A percentile compares a stretch with the other conserved stretches of the same genome.
Evolutionary conservation across 2,888 invertebrate species (phyloP).

Genomic region (Cosmopolites sordidus): DNA sequence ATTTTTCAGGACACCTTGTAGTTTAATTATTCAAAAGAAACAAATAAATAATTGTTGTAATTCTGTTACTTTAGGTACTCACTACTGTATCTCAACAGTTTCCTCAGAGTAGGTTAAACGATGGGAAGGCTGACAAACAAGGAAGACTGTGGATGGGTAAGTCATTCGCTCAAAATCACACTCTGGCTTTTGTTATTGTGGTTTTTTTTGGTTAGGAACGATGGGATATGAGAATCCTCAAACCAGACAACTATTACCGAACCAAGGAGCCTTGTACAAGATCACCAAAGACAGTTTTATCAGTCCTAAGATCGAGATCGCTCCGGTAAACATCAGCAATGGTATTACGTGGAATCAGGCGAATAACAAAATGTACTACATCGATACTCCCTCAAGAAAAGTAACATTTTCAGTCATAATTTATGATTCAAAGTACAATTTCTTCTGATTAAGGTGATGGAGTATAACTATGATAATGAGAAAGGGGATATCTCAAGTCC

Average conservation of each 20-base stretch:
- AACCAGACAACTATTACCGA: slow-evolving; percentile 43
- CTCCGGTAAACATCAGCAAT: slow-evolving; percentile 66
- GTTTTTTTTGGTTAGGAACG: slow-evolving; percentile 51
- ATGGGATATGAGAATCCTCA: slow-evolving; percentile 57
- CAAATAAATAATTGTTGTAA: too few species aligned
- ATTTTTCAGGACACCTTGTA: too few species aligned
- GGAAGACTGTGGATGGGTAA: slow-evolving; percentile 58
- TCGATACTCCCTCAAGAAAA: slow-evolving; percentile 61
- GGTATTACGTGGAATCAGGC: slow-evolving; percentile 73
- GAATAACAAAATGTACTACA: slow-evolving; percentile 70
- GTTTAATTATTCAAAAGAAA: too few species aligned
- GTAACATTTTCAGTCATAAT: too few species aligned
- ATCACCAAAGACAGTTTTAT: slow-evolving; percentile 46
- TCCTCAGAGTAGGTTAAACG: slow-evolving; percentile 54
- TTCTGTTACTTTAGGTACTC: slow-evolving; percentile 38
- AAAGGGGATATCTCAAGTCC: slow-evolving; percentile 51
- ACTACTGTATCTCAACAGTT: slow-evolving; percentile 49
- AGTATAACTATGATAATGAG: slow-evolving; percentile 64
- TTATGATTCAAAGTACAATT: too few species aligned
- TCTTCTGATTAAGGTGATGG: slow-evolving; percentile 60
- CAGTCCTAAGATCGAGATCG: slow-evolving; percentile 36
- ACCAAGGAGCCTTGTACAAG: slow-evolving; percentile 59
- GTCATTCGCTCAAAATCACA: slow-evolving; percentile 13
- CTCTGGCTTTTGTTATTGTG: not conserved
- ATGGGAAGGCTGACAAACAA: slow-evolving; percentile 57